A percentile compares a stretch with the other conserved stretches of the same genome.
phyloP scores from a whole-genome alignment of 2,113 vertebrate genomes.

The Festucalex cinctus region DNA sequence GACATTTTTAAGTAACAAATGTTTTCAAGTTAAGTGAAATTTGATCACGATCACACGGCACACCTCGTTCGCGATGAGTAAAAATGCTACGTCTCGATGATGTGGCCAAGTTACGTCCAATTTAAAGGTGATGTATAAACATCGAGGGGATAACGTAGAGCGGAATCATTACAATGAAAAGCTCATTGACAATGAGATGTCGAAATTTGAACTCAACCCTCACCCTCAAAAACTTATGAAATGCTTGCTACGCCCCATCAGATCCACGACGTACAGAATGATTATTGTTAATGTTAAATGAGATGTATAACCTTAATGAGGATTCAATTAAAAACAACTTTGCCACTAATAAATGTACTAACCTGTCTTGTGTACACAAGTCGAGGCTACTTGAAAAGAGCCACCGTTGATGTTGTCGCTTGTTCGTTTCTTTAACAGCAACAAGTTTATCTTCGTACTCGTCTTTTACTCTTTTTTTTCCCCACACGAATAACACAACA shows the following conservation, averaged over 20 bases:
- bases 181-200: too few species aligned
- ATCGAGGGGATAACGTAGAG: too few species aligned
- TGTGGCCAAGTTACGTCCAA: too few species aligned
- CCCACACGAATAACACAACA: background rate
- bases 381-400: background rate
- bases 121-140: too few species aligned
- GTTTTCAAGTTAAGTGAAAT: too few species aligned
- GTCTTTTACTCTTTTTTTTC: background rate
- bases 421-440: background rate
- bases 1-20: too few species aligned
- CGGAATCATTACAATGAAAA: too few species aligned
- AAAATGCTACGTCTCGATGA: background rate
- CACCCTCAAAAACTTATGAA: too few species aligned
- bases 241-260: background rate
- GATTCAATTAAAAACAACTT: background rate
- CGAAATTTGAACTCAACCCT: too few species aligned
- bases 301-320: background rate
- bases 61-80: background rate
- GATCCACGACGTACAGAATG: background rate
- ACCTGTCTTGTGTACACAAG: background rate
- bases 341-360: background rate
- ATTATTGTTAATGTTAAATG: background rate
- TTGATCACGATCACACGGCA: too few species aligned
- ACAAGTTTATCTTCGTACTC: background rate
- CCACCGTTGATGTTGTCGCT: background rate